phyloP scores from a whole-genome alignment of 2,888 invertebrate genomes.

The Spodoptera littoralis region DNA sequence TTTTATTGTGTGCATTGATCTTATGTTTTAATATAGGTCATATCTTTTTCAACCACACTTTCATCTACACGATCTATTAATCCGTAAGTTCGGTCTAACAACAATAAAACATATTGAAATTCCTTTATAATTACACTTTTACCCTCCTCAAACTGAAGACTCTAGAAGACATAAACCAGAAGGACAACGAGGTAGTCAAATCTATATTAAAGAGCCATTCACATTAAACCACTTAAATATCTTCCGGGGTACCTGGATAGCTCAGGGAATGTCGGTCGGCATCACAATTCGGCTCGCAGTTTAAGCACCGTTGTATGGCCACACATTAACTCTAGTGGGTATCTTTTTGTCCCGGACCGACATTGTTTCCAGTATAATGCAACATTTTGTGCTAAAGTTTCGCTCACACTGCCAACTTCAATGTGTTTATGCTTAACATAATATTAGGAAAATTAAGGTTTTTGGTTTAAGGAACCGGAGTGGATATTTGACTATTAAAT shows the following conservation, averaged over 20 bases:
- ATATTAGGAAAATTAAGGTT: too few species aligned
- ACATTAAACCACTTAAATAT: constrained; percentile 14
- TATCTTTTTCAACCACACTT: too few species aligned
- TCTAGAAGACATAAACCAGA: too few species aligned
- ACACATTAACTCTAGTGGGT: constrained; percentile 69
- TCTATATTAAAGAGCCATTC: neutral
- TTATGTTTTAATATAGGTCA: too few species aligned
- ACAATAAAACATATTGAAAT: too few species aligned
- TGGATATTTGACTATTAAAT: too few species aligned
- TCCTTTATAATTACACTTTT: too few species aligned
- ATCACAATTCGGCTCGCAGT: constrained; percentile 69
- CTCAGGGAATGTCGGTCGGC: constrained; percentile 51
- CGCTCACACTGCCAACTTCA: constrained; percentile 9
- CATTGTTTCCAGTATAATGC: constrained; percentile 70
- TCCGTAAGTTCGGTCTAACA: too few species aligned
- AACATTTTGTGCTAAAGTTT: constrained; percentile 64
- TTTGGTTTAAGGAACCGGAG: too few species aligned
- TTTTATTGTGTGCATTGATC: too few species aligned
- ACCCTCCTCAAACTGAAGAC: too few species aligned
- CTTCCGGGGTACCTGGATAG: constrained; percentile 45
- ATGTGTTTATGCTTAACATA: neutral
- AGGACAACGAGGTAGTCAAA: neutral
- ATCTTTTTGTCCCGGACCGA: constrained; percentile 69
- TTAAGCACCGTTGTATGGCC: constrained; percentile 70
- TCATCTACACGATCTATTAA: too few species aligned